Conservation (phyloP, 2,113 vertebrate species). For the Ctenomys sociabilis region DNA sequence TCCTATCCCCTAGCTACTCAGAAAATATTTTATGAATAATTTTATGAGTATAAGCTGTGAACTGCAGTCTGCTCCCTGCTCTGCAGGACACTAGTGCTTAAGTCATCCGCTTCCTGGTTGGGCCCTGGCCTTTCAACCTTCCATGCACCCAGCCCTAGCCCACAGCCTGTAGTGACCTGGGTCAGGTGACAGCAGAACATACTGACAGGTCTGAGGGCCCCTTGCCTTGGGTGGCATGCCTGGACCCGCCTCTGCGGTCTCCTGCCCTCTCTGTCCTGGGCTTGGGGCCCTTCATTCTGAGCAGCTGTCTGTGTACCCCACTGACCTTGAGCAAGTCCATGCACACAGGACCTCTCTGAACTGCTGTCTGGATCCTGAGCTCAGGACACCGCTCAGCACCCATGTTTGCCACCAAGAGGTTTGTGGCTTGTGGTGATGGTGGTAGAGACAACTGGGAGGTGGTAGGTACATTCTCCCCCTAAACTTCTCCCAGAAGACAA, state of each 20-base stretch:
- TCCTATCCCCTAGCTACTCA: background rate
- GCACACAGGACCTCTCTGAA: background rate
- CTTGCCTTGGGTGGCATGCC: background rate
- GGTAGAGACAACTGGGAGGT: rapidly evolving
- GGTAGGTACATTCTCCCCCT: background rate
- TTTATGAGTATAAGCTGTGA: background rate
- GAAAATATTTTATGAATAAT: background rate
- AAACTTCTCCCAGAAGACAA: background rate
- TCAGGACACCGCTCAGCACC: background rate
- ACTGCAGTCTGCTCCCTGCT: background rate
- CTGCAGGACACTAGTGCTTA: background rate
- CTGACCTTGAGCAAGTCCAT: background rate
- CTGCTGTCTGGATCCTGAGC: background rate
- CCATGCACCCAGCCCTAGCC: background rate
- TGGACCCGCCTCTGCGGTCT: rapidly evolving
- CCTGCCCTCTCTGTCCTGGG: background rate
- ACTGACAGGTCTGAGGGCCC: background rate
- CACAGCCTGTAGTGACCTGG: background rate
- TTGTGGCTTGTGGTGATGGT: background rate
- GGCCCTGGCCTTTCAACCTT: background rate
- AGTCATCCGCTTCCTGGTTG: background rate
- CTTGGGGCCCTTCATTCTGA: background rate
- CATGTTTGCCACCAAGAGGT: background rate
- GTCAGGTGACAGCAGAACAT: background rate
- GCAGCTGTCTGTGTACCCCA: background rate